Evolutionary conservation across 2,888 invertebrate species (phyloP), one percentile per base, ranked within the genome.

Genomic region (Dasypogon diadema): DNA sequence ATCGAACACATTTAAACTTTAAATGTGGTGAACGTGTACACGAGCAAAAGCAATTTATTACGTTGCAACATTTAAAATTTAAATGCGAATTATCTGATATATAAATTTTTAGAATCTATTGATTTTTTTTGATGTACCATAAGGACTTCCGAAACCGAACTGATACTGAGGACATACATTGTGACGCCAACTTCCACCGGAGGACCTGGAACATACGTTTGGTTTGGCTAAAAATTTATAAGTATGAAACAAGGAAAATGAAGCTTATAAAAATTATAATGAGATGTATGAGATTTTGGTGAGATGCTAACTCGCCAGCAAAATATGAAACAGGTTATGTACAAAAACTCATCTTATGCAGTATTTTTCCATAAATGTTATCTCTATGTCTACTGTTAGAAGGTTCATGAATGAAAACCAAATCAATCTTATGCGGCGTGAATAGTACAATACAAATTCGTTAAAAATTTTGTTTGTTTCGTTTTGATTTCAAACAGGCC

Each of bases 111-210:
- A 70, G 10, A 54, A 70, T 70, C 54, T 70, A 54, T 70, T 70
- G 54, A 54, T 70, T 54, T 54, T 54, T 54, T 76, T 75, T 68
- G 87, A 87, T 89, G 89, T 93, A 97, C 97, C 97, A 97, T 97
- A 91, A 96, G 93, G 89, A 97, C 97, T 92, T 97, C 97, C 89
- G 96, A 97, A 89, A 97, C 95, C 88, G 96, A 96, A 91, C 96
- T 95, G 92, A 97, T 97, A 90, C 95, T 95, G 90, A 97, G 93
- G 89, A 97, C 96, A 91, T 96, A 96, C 93, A 97, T 96, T 89
- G 97, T 97, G 90, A 97, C 95, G 88, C 96, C 96, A 88, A 97
- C 97, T 89, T 95, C 96, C 89, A 98, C 97, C 87, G 97, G 96
- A 88, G 94, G 93, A 92, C 95, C 96, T 97, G 93, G 88, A 95